phyloP scores from a whole-genome alignment of 2,888 invertebrate species.

The Sphinx pinastri region DNA sequence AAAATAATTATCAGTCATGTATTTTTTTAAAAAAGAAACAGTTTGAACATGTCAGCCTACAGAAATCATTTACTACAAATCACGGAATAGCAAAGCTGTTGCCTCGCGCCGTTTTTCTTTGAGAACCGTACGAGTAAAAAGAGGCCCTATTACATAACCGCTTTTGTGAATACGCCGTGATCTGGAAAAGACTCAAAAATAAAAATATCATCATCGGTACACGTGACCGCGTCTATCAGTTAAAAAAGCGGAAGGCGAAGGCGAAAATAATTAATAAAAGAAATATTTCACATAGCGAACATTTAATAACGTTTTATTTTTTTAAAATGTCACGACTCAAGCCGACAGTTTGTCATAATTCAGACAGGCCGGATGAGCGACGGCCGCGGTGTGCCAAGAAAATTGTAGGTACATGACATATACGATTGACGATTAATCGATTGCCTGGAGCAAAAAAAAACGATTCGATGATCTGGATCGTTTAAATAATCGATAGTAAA shows the following conservation, averaged over 20 bases:
- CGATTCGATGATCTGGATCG: neutral
- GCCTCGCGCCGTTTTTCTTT: too few species aligned
- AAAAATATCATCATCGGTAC: neutral
- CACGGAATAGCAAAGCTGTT: too few species aligned
- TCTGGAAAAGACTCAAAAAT: neutral
- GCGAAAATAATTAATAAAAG: neutral
- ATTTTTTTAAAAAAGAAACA: too few species aligned
- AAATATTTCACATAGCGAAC: neutral
- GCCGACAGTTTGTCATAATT: constrained; percentile 18
- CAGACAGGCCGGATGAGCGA: constrained; percentile 4
- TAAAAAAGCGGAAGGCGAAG: neutral
- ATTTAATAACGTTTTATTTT: constrained; percentile 5
- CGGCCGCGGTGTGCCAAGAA: neutral
- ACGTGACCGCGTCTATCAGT: constrained; percentile 2
- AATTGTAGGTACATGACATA: neutral
- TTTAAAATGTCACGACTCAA: neutral
- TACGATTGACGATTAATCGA: neutral
- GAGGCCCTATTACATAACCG: neutral
- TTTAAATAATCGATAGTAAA: too few species aligned
- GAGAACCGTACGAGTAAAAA: too few species aligned
- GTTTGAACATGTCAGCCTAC: too few species aligned
- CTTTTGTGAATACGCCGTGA: neutral
- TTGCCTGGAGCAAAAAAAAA: neutral
- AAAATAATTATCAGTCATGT: too few species aligned
- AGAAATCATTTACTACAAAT: too few species aligned